These are phyloP conservation scores for Drosophila paulistorum DNA, from an alignment of 1,140 invertebrate genomes.

Conservation along the genomic window DNA sequence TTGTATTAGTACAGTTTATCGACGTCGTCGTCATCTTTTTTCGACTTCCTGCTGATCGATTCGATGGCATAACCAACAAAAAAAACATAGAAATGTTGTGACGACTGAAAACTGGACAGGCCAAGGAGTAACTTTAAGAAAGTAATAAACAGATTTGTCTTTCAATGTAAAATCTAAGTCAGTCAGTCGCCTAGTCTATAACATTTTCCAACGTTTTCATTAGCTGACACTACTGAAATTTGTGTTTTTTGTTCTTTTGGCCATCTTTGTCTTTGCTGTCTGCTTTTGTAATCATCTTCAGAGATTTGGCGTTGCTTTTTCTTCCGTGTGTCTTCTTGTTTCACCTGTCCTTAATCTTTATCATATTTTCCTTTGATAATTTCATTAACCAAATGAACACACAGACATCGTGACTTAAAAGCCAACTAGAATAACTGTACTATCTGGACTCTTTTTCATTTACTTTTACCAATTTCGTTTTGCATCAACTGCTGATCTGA, in stretches of 20 bases:
- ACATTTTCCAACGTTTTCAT: no score
- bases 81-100: not conserved
- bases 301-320: not conserved
- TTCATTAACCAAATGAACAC: slow-evolving; percentile 35
- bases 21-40: not conserved
- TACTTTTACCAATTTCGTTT: not conserved
- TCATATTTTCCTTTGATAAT: slow-evolving; percentile 24
- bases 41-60: slow-evolving; percentile 8
- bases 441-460: not conserved
- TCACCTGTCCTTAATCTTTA: slow-evolving; percentile 15
- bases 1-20: slow-evolving; percentile 19
- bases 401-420: not conserved
- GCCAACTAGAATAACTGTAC: slow-evolving; percentile 33
- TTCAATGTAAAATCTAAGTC: no score
- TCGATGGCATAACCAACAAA: not conserved
- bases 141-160: no score
- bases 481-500: no score
- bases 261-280: not conserved
- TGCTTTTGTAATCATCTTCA: not conserved
- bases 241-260: not conserved
- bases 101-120: no score
- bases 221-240: no score
- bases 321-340: not conserved
- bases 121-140: no score
- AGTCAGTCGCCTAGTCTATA: no score